Conservation (phyloP, 2,888 invertebrate genomes). For the Coenonympha glycerion region DNA sequence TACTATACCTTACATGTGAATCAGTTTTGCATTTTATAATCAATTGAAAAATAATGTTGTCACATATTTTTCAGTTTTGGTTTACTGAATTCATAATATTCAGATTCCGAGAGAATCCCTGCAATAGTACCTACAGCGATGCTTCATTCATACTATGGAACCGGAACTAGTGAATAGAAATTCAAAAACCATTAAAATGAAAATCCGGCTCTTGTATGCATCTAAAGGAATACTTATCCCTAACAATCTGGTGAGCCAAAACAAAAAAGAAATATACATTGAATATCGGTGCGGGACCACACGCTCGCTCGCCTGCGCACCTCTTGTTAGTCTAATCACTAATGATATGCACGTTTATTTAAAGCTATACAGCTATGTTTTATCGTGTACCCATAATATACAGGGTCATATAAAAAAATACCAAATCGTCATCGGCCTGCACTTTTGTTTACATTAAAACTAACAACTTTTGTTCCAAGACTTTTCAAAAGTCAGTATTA, state of each 20-base stretch:
- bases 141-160: background rate
- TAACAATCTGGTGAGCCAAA: conserved; percentile 31
- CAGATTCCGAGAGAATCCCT: too few species aligned
- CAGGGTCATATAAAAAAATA: background rate
- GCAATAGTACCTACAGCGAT: background rate
- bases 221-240: conserved; percentile 24
- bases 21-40: too few species aligned
- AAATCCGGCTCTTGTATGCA: conserved; percentile 18
- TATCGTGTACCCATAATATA: conserved; percentile 3
- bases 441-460: too few species aligned
- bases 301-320: conserved; percentile 50
- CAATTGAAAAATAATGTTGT: too few species aligned
- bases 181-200: conserved; percentile 20
- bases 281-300: conserved; percentile 62
- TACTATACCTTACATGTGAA: too few species aligned
- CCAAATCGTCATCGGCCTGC: too few species aligned
- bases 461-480: too few species aligned
- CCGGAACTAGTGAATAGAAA: conserved; percentile 13
- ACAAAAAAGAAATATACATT: conserved; percentile 47
- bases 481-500: too few species aligned
- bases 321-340: conserved; percentile 66
- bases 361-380: conserved; percentile 39
- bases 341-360: conserved; percentile 75
- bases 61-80: too few species aligned
- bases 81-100: too few species aligned